A percentile compares a stretch with the other conserved stretches of the same genome.
Conservation (phyloP, 1,140 invertebrate genomes). For the Drosophila ercepeae region DNA sequence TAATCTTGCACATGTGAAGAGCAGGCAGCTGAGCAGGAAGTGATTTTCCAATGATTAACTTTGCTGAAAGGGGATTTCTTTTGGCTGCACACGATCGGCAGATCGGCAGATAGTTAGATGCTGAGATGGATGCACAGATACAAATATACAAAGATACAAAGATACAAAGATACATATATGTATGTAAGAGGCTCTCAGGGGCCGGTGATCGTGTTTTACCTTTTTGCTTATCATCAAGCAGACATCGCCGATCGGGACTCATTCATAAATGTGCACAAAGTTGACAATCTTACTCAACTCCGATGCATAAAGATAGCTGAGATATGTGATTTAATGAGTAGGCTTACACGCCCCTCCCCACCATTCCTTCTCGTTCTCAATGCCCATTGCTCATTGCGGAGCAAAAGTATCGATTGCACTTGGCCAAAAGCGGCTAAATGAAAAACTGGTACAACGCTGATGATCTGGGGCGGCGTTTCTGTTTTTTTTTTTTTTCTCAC, state of each 20-base stretch:
- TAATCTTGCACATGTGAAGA: slow-evolving; percentile 59
- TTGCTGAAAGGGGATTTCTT: slow-evolving; percentile 62
- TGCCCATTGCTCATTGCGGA: slow-evolving; percentile 1
- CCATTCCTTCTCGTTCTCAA: slow-evolving; percentile 4
- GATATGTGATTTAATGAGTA: slow-evolving; percentile 76
- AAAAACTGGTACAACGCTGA: slow-evolving; percentile 60
- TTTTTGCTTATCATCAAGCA: slow-evolving; percentile 63
- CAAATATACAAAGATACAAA: slow-evolving; percentile 6
- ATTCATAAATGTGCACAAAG: slow-evolving; percentile 69
- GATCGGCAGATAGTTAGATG: slow-evolving; percentile 52
- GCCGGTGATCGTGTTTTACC: slow-evolving; percentile 32
- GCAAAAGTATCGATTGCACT: slow-evolving; percentile 78
- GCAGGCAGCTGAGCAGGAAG: slow-evolving; percentile 66
- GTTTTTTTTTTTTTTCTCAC: slow-evolving; percentile 46
- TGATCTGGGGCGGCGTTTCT: slow-evolving; percentile 30
- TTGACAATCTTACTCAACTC: slow-evolving; percentile 78
- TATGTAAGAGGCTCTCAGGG: slow-evolving; percentile 16
- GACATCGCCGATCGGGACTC: slow-evolving; percentile 61
- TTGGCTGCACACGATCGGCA: slow-evolving; percentile 39
- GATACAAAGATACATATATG: neutral
- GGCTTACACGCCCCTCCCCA: slow-evolving; percentile 1
- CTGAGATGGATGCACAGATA: slow-evolving; percentile 31
- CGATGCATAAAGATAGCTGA: slow-evolving; percentile 75
- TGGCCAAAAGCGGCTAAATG: slow-evolving; percentile 61
- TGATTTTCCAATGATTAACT: slow-evolving; percentile 82